These are phyloP conservation scores for Anseranas semipalmata DNA, from an alignment of 2,113 vertebrate genomes.

Conservation along the genomic window DNA sequence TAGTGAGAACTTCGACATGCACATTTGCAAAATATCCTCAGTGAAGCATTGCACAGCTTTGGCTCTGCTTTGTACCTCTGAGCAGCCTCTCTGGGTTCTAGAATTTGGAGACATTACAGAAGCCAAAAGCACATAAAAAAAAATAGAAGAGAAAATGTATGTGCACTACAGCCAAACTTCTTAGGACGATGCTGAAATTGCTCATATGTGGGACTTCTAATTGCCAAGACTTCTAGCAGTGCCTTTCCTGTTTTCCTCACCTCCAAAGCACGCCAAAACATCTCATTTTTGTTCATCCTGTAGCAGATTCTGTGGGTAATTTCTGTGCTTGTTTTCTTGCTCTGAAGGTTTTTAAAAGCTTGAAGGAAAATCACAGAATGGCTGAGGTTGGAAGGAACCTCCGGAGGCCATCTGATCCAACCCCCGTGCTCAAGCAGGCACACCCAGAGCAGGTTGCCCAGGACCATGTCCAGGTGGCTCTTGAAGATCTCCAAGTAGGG, in stretches of 20 bases:
- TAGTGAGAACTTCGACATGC: slow-evolving; percentile 20
- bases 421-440: not conserved
- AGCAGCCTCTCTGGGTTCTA: not conserved
- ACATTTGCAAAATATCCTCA: not conserved
- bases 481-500: not conserved
- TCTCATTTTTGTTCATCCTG: not conserved
- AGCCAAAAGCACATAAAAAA: not conserved
- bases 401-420: not conserved
- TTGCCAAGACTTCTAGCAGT: not conserved
- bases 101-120: not conserved
- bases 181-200: not conserved
- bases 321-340: not conserved
- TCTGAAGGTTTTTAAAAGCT: not conserved
- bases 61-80: not conserved
- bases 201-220: not conserved
- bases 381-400: not conserved
- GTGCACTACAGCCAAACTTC: not conserved
- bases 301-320: not conserved
- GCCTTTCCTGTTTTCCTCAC: slow-evolving; percentile 16
- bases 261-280: not conserved
- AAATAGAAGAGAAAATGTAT: not conserved
- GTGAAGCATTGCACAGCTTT: not conserved
- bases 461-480: not conserved
- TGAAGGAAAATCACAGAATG: not conserved
- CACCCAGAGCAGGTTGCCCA: not conserved